These are phyloP conservation scores for Melipona beecheii DNA, from an alignment of 2,888 invertebrate species.

Conservation along the genomic window DNA sequence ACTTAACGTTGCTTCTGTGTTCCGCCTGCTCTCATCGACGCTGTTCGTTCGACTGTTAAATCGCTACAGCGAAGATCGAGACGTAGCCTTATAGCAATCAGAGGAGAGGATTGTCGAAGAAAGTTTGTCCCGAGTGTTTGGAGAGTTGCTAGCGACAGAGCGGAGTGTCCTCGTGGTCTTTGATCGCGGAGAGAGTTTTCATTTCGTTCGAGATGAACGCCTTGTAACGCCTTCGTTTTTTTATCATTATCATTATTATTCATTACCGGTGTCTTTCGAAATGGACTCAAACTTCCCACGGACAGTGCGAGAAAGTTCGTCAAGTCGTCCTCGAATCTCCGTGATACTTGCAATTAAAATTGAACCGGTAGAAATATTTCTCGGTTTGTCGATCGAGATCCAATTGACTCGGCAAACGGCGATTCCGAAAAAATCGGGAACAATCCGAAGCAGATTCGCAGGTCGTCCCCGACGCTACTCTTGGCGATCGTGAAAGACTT, in stretches of 20 bases:
- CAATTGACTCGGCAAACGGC: constrained; percentile 5
- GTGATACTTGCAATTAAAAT: constrained; percentile 32
- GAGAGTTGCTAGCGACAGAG: constrained; percentile 11
- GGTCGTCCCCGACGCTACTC: background rate
- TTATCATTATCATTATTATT: background rate
- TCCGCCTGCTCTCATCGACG: background rate
- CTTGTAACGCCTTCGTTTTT: too few species aligned
- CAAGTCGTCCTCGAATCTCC: background rate
- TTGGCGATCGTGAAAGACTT: background rate
- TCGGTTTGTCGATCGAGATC: background rate
- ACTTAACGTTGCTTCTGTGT: background rate
- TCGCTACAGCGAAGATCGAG: constrained; percentile 8
- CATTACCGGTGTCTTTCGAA: background rate
- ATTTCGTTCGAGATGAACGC: background rate
- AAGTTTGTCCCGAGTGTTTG: constrained; percentile 23
- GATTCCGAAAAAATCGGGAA: background rate
- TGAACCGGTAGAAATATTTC: constrained; percentile 21
- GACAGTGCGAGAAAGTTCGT: constrained; percentile 3
- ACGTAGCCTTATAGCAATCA: background rate
- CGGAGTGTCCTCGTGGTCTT: background rate
- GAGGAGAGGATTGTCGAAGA: constrained; percentile 9
- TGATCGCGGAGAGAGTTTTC: background rate
- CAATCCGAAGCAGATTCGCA: background rate
- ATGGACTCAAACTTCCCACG: background rate
- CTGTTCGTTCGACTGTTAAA: constrained; percentile 1